phyloP scores from a whole-genome alignment of 2,888 invertebrate species.

The Spilarctia lutea region DNA sequence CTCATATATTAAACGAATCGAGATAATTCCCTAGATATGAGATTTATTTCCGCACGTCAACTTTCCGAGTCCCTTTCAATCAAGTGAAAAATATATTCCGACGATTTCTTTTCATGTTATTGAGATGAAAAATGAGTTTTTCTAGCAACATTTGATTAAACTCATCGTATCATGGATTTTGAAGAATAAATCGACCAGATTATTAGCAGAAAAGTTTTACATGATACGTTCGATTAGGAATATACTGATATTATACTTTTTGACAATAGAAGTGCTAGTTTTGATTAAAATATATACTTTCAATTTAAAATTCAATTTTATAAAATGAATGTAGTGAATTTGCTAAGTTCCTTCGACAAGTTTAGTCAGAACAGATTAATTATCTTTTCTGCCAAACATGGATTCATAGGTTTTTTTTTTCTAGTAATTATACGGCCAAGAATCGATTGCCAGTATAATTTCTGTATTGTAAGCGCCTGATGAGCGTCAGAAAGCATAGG shows the following conservation, averaged over 20 bases:
- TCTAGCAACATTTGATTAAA: conserved; percentile 30
- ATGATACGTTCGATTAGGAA: background rate
- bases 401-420: no score
- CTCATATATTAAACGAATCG: conserved; percentile 4
- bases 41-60: conserved; percentile 10
- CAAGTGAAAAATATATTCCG: conserved; percentile 26
- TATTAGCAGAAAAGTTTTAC: background rate
- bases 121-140: conserved; percentile 41
- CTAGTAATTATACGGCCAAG: background rate
- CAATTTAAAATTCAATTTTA: no score
- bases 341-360: no score
- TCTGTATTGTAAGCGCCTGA: background rate
- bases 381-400: no score
- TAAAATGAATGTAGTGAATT: no score
- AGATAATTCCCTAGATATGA: conserved; percentile 10
- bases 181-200: background rate
- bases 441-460: background rate
- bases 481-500: background rate
- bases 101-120: conserved; percentile 29
- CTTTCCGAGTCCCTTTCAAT: conserved; percentile 32
- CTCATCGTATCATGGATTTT: background rate
- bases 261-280: background rate
- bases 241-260: background rate
- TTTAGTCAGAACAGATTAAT: no score
- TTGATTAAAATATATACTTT: background rate